A percentile compares a stretch with the other conserved stretches of the same genome.
phyloP scores from a whole-genome alignment of 30 jellyfish, hydroid and myxozoan genomes.

The Hydractinia symbiolongicarpus region DNA sequence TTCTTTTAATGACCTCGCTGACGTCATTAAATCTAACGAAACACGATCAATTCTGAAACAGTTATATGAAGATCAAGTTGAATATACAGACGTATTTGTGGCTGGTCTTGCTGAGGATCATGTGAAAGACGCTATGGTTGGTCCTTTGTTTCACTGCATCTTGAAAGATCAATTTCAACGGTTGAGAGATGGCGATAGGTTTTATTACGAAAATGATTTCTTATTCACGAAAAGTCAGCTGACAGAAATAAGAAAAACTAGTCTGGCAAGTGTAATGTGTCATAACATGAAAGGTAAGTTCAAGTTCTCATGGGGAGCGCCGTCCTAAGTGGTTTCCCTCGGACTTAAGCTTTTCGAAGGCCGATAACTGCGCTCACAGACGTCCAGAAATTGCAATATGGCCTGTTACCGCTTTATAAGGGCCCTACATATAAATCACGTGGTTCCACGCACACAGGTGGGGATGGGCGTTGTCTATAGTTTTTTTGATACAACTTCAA shows the following conservation, averaged over 20 bases:
- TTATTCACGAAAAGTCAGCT: slow-evolving; percentile 31
- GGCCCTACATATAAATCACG: no score
- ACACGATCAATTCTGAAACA: not conserved
- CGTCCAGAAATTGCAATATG: no score
- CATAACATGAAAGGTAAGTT: slow-evolving; percentile 17
- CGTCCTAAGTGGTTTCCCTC: no score
- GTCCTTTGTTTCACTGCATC: slow-evolving; percentile 33
- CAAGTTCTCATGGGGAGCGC: no score
- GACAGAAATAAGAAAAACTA: slow-evolving; percentile 18
- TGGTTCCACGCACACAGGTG: no score
- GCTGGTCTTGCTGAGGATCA: slow-evolving; percentile 29
- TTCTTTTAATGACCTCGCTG: slow-evolving; percentile 1
- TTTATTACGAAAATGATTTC: slow-evolving; percentile 21
- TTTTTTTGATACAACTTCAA: no score
- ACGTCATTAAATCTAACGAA: not conserved
- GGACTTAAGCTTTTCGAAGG: not conserved
- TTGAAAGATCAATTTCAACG: slow-evolving; percentile 17
- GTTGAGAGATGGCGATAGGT: slow-evolving; percentile 52
- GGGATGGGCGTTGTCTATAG: no score
- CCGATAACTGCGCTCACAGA: not conserved
- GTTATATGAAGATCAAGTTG: slow-evolving; percentile 5
- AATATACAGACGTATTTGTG: slow-evolving; percentile 25
- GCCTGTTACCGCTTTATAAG: no score
- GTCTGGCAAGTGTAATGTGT: slow-evolving; percentile 30
- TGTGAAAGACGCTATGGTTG: slow-evolving; percentile 19